Evolutionary conservation across 1,140 invertebrate genomes (phyloP).

Genomic region (Saxidomus purpurata): DNA sequence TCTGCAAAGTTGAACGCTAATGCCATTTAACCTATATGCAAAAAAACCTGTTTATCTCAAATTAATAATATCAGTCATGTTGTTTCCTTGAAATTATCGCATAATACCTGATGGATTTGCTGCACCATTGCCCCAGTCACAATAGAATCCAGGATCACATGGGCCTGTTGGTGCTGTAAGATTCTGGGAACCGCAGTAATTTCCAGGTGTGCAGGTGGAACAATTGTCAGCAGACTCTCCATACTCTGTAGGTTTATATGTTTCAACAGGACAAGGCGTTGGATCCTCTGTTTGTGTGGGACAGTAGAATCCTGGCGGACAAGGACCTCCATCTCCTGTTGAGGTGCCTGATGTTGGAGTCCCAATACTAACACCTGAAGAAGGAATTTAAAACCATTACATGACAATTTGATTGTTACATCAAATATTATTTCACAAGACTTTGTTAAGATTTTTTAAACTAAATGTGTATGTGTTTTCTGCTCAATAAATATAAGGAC

Average conservation of each 20-base stretch:
- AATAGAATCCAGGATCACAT: slow-evolving; percentile 82
- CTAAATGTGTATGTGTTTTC: too few species aligned
- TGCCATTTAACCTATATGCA: too few species aligned
- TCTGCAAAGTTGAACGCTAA: too few species aligned
- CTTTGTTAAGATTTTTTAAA: too few species aligned
- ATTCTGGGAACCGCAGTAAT: slow-evolving; percentile 79
- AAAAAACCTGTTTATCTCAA: too few species aligned
- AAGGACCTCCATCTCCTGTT: slow-evolving; percentile 82
- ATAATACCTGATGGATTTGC: slow-evolving; percentile 81
- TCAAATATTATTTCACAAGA: too few species aligned
- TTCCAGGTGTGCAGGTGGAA: slow-evolving; percentile 78
- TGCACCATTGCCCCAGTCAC: slow-evolving; percentile 78
- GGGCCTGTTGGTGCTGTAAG: slow-evolving; percentile 76
- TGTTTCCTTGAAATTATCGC: too few species aligned
- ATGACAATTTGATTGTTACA: too few species aligned
- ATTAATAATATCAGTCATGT: too few species aligned
- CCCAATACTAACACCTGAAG: slow-evolving; percentile 80
- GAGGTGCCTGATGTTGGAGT: slow-evolving; percentile 79
- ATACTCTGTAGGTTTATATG: slow-evolving; percentile 77
- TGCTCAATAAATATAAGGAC: too few species aligned
- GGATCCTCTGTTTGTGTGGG: slow-evolving; percentile 80
- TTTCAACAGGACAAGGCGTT: slow-evolving; percentile 80
- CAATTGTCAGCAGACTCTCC: slow-evolving; percentile 75
- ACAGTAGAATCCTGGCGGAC: slow-evolving; percentile 83
- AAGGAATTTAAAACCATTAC: too few species aligned